Base-by-base conservation (phyloP, 1,140 invertebrate species). In the Drosophila eugracilis region DNA sequence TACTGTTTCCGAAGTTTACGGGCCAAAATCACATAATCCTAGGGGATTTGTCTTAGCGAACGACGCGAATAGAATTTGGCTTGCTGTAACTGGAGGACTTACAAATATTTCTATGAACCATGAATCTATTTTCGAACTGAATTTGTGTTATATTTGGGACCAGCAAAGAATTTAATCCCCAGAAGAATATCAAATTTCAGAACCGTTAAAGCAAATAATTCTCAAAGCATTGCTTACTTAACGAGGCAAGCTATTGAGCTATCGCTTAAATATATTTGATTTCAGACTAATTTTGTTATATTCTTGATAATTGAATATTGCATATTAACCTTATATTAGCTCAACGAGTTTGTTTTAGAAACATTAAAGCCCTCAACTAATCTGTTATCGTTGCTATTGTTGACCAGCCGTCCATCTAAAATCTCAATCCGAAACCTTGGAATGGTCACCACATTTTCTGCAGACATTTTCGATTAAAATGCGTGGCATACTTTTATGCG, bases 381-480 rank as follows among this genome's bases (percentile, higher is more conserved):
- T n/a, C 2, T 36, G 24, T 6, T 19, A 21, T 6, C 9, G 19
- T 2, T 4, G n/a, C 7, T n/a, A 6, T 14, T 4, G 19, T n/a
- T 14, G 21, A 14, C 2, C 30, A 10, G 19, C 4, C 22, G n/a
- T 12, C 34, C 55, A 42, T 45, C 22, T 15, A 5, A 32, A 57
- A 67, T 63, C 75, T 57, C 14, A 22, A 39, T 44, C 30, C 15
- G 9, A 15, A 36, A 7, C 42, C 32, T 60, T 24, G 62, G 62
- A 58, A 55, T 55, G 42, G 49, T 52, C 37, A 22, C 42, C 81
- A 76, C 81, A 86, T 80, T 74, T 77, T 44, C 44, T 60, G 77
- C 62, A 80, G 77, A 85, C 54, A 72, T 77, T 85, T 85, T 85
- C 81, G 81, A 85, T 85, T 85, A 85, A 85, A 85, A 86, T 85